Percentiles rank a stretch among this genome's conserved stretches.
phyloP scores from a whole-genome alignment of 2,888 invertebrate species.

The Ichneumoninae sp. region DNA sequence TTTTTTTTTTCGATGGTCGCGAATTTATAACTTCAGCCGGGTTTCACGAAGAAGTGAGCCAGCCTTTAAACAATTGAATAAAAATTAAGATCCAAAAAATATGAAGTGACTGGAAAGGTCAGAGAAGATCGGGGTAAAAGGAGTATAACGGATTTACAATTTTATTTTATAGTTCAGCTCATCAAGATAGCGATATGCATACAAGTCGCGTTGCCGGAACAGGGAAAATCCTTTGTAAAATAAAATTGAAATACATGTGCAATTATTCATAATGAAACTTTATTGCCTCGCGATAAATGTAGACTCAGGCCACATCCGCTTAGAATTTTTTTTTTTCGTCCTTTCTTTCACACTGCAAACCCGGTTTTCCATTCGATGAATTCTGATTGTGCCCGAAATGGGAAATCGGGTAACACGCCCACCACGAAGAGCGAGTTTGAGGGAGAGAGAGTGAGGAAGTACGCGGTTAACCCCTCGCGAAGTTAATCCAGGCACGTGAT shows the following conservation, averaged over 20 bases:
- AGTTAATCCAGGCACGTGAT: conserved; percentile 66
- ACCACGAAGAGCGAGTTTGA: conserved; percentile 21
- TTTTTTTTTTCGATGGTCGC: too few species aligned
- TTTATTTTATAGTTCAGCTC: conserved; percentile 1
- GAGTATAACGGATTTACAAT: not conserved
- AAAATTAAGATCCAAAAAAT: too few species aligned
- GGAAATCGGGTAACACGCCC: conserved; percentile 62
- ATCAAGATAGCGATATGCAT: not conserved
- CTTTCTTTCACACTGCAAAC: conserved; percentile 41
- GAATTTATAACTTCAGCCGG: too few species aligned
- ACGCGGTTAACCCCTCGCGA: conserved; percentile 52
- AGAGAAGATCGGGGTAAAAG: not conserved
- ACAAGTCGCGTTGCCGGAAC: not conserved
- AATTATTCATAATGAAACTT: conserved; percentile 12
- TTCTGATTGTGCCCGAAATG: conserved; percentile 64
- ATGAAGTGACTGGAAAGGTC: too few species aligned
- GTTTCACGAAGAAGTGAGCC: too few species aligned
- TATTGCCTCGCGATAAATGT: conserved; percentile 36
- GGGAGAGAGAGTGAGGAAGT: conserved; percentile 20
- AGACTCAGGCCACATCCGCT: conserved; percentile 16
- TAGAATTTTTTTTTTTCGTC: conserved; percentile 16
- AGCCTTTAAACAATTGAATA: too few species aligned
- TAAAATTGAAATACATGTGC: conserved; percentile 36
- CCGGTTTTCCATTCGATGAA: conserved; percentile 66
- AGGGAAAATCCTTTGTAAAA: conserved; percentile 7